phyloP scores from a whole-genome alignment of 2,113 vertebrate species.

The Corythaeola cristata region DNA sequence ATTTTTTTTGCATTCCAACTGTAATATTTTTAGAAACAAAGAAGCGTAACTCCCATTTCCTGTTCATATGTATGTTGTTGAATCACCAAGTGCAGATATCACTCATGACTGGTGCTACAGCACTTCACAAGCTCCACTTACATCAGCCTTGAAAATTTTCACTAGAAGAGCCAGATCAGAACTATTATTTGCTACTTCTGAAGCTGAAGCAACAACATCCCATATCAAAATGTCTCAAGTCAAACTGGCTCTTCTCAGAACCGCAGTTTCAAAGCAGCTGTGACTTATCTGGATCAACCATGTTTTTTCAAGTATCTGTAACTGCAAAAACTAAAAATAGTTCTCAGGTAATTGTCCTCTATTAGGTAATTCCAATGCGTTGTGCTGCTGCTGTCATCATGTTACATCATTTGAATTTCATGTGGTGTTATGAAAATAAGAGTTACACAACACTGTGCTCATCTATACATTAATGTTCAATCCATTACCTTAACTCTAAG shows the following conservation, averaged over 20 bases:
- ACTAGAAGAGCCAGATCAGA: neutral
- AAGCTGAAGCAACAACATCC: neutral
- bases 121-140: slow-evolving; percentile 11
- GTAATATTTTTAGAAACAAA: slow-evolving; percentile 44
- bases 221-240: neutral
- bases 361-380: neutral
- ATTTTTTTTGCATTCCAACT: neutral
- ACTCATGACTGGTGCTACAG: neutral
- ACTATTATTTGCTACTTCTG: neutral
- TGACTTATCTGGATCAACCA: neutral
- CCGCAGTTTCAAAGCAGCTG: neutral
- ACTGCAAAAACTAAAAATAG: slow-evolving; percentile 5
- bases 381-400: neutral
- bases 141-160: neutral
- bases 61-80: neutral
- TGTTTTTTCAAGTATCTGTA: neutral
- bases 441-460: neutral
- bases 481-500: neutral
- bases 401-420: slow-evolving; percentile 33
- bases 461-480: neutral
- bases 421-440: neutral
- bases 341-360: neutral
- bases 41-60: slow-evolving; percentile 49
- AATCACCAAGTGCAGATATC: neutral
- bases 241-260: neutral